Evolutionary conservation across 2,888 invertebrate species (phyloP).

Genomic region (Amaurobius ferox): DNA sequence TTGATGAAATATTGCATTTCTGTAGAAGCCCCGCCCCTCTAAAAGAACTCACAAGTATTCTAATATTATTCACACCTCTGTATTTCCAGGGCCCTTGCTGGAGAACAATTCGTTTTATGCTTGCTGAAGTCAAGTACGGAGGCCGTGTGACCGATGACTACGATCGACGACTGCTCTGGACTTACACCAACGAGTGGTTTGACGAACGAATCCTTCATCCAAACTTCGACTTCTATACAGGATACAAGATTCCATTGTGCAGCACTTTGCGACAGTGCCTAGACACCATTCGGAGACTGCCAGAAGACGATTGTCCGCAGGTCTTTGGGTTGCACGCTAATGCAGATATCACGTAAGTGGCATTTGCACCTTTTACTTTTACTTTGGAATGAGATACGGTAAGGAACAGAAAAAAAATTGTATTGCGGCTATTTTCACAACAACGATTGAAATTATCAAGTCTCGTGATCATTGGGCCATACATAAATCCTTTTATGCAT

Average conservation of each 20-base stretch:
- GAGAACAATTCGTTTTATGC: slow-evolving; percentile 98
- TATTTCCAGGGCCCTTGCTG: slow-evolving; percentile 88
- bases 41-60: too few relatives aligned
- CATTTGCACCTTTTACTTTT: neutral
- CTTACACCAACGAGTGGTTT: slow-evolving; percentile 95
- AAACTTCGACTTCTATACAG: slow-evolving; percentile 94
- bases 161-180: slow-evolving; percentile 93
- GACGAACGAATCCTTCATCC: slow-evolving; percentile 90
- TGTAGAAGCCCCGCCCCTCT: too few relatives aligned
- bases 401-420: too few relatives aligned
- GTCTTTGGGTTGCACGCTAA: slow-evolving; percentile 97
- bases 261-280: slow-evolving; percentile 80
- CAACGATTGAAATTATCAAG: too few relatives aligned
- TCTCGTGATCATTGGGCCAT: too few relatives aligned
- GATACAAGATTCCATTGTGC: slow-evolving; percentile 94
- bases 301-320: slow-evolving; percentile 92
- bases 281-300: slow-evolving; percentile 91
- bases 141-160: slow-evolving; percentile 98
- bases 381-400: too few relatives aligned
- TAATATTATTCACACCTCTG: too few relatives aligned
- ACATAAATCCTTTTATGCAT: too few relatives aligned
- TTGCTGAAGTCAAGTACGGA: slow-evolving; percentile 90
- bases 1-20: too few relatives aligned
- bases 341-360: slow-evolving; percentile 91
- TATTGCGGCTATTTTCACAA: too few relatives aligned